Evolutionary conservation across 2,113 vertebrate genomes (phyloP).

Genomic region (Chaetura pelagica): DNA sequence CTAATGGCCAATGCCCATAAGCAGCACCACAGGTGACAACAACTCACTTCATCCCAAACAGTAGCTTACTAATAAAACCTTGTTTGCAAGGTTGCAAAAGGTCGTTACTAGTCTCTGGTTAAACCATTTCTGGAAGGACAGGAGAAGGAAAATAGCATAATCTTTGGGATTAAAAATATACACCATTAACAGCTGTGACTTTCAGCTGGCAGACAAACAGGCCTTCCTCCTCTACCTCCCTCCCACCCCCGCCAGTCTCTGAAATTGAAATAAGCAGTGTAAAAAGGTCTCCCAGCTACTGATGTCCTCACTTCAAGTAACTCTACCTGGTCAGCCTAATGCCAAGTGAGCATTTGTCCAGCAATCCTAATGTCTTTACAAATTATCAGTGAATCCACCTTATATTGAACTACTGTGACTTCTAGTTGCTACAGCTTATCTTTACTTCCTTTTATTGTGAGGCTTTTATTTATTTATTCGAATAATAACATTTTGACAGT

Average conservation of each 20-base stretch:
- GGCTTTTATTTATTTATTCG: not conserved
- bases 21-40: not conserved
- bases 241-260: not conserved
- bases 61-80: not conserved
- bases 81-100: not conserved
- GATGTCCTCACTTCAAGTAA: not conserved
- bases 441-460: not conserved
- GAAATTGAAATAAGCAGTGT: not conserved
- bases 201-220: not conserved
- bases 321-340: not conserved
- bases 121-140: not conserved
- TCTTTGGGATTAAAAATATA: not conserved
- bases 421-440: not conserved
- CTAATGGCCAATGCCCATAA: not conserved
- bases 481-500: not conserved
- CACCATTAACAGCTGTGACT: not conserved
- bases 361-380: not conserved
- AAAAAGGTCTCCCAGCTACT: not conserved
- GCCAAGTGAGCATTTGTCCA: not conserved
- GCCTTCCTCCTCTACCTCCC: not conserved
- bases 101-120: not conserved
- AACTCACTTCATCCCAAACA: not conserved
- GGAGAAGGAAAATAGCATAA: not conserved
- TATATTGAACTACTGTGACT: not conserved
- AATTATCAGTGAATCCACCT: not conserved